Percentiles rank a stretch among this genome's conserved stretches.
Conservation (phyloP, 2,113 vertebrate species). For the Peromyscus polionotus region DNA sequence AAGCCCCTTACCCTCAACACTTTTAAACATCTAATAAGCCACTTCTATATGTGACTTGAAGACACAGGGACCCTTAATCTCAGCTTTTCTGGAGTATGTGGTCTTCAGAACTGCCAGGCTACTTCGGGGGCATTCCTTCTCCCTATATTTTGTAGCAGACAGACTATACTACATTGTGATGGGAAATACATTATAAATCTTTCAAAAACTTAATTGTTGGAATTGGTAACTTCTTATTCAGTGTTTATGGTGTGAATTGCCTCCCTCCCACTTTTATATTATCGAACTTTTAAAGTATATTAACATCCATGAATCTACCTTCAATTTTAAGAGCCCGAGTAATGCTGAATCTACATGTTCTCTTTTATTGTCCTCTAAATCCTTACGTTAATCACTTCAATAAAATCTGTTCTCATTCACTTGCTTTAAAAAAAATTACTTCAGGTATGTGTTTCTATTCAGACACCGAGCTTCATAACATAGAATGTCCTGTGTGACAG, state of each 20-base stretch:
- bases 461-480: not conserved
- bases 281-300: not conserved
- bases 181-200: conserved; percentile 29
- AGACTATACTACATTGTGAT: not conserved
- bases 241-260: not conserved
- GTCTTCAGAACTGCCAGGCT: not conserved
- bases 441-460: not conserved
- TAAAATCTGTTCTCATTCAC: conserved; percentile 40
- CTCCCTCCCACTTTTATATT: not conserved
- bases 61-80: not conserved
- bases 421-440: conserved; percentile 29
- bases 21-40: not conserved
- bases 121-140: not conserved
- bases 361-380: not conserved
- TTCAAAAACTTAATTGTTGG: conserved; percentile 48
- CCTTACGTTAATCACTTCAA: not conserved
- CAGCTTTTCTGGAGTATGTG: not conserved
- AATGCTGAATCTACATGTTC: not conserved
- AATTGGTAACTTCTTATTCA: not conserved
- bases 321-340: not conserved
- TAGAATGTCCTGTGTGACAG: not conserved
- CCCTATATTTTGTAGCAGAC: not conserved
- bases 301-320: not conserved
- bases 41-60: not conserved
- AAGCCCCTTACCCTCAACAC: not conserved